Percentiles rank a stretch among this genome's conserved stretches.
These are phyloP conservation scores for Litoditis marina DNA, from an alignment of 2,888 invertebrate genomes.

Conservation along the genomic window DNA sequence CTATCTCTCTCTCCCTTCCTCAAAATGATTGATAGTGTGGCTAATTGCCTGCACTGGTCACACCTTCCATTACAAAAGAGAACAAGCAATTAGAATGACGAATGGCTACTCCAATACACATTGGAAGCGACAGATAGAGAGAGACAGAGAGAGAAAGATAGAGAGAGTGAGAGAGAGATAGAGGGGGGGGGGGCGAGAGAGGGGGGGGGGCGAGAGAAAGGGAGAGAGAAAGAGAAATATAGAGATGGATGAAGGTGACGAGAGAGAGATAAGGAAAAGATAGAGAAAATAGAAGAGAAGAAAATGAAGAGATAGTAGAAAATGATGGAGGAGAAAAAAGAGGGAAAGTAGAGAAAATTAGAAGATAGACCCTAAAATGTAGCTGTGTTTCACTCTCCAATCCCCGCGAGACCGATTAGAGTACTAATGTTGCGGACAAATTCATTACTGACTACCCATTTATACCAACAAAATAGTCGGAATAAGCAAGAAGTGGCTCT, in stretches of 20 bases:
- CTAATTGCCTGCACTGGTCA: too few relatives aligned
- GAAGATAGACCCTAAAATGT: background rate
- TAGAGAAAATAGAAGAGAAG: background rate
- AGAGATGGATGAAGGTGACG: background rate
- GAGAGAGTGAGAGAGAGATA: slow-evolving; percentile 1
- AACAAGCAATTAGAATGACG: background rate
- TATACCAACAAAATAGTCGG: too few relatives aligned
- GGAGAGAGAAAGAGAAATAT: slow-evolving; percentile 4
- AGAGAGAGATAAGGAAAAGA: background rate
- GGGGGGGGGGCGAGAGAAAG: slow-evolving; percentile 7
- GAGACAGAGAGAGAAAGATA: slow-evolving; percentile 1
- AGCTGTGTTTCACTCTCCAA: too few relatives aligned
- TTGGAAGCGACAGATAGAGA: slow-evolving; percentile 11
- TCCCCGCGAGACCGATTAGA: too few relatives aligned
- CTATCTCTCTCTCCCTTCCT: background rate
- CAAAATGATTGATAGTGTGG: too few relatives aligned
- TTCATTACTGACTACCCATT: too few relatives aligned
- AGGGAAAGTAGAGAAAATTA: background rate
- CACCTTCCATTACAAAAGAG: background rate
- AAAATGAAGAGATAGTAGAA: background rate
- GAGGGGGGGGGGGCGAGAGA: slow-evolving; percentile 1
- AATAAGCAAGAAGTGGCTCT: too few relatives aligned
- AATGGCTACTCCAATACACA: background rate
- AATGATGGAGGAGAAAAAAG: background rate
- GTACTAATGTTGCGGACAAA: too few relatives aligned